phyloP scores from a whole-genome alignment of 2,113 vertebrate species.

The Dendrocopos noguchii region DNA sequence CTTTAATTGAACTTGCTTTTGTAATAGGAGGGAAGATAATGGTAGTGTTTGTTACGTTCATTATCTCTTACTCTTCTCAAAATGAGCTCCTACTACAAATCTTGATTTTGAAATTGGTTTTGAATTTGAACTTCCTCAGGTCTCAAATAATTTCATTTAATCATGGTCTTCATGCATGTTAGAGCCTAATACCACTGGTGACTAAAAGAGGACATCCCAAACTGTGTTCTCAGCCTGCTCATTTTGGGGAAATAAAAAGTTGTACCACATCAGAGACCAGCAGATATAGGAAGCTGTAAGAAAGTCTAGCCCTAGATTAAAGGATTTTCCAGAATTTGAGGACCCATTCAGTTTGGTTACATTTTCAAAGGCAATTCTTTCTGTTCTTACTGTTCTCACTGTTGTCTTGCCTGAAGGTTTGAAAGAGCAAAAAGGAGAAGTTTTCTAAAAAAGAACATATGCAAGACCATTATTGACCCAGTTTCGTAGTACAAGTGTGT shows the following conservation, averaged over 20 bases:
- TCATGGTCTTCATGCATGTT: not conserved
- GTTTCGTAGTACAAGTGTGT: not conserved
- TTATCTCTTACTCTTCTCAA: not conserved
- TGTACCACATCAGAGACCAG: not conserved
- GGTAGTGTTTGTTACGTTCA: not conserved
- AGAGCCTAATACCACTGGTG: not conserved
- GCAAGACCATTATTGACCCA: not conserved
- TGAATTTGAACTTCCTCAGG: not conserved
- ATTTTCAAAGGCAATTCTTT: not conserved
- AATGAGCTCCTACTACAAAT: not conserved
- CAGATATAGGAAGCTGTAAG: not conserved
- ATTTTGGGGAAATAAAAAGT: not conserved
- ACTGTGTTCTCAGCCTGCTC: fast-evolving
- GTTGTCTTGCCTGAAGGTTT: not conserved
- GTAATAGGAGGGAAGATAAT: not conserved
- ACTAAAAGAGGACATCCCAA: not conserved
- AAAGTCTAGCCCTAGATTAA: not conserved
- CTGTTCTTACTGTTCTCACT: not conserved
- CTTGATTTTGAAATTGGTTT: not conserved
- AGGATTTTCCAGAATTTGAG: not conserved
- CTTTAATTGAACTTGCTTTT: not conserved
- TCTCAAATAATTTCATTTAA: not conserved
- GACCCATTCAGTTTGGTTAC: not conserved
- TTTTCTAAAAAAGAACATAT: not conserved
- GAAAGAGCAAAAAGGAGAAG: not conserved